Percentiles rank a stretch among this genome's conserved stretches.
Evolutionary conservation across 2,113 vertebrate species (phyloP).

Genomic region (Xiphophorus couchianus): DNA sequence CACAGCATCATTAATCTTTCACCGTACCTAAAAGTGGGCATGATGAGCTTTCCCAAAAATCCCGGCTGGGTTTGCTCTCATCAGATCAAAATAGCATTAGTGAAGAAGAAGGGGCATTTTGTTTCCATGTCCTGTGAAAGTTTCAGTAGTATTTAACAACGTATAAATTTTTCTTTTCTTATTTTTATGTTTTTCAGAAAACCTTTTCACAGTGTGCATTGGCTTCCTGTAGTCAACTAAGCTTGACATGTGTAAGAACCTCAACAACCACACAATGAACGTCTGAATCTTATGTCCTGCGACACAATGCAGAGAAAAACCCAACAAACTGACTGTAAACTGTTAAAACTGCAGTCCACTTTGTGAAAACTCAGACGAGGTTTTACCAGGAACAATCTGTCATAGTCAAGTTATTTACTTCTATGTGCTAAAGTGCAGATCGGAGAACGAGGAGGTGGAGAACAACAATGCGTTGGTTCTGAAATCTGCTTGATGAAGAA

Average conservation of each 20-base stretch:
- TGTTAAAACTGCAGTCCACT: background rate
- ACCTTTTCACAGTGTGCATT: no score
- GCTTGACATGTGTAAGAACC: slow-evolving; percentile 20
- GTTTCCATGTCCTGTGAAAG: no score
- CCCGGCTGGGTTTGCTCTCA: no score
- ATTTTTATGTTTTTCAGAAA: no score
- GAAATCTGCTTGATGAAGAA: slow-evolving; percentile 3
- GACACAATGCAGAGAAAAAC: background rate
- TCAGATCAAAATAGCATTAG: no score
- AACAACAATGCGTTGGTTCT: background rate
- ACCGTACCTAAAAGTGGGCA: no score
- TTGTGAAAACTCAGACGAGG: background rate
- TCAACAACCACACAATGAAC: slow-evolving; percentile 19
- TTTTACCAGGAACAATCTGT: slow-evolving; percentile 8
- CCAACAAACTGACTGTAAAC: slow-evolving; percentile 10
- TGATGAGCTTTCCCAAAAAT: no score
- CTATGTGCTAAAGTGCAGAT: background rate
- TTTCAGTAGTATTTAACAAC: no score
- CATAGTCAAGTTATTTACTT: slow-evolving; percentile 16
- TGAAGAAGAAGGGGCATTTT: no score
- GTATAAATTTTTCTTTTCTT: no score
- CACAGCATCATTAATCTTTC: no score
- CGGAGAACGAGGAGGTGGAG: background rate
- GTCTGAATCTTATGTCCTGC: background rate
- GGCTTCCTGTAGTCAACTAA: no score